Base-by-base conservation (phyloP, 2,888 invertebrate species). In the Cylloceria caligata region DNA sequence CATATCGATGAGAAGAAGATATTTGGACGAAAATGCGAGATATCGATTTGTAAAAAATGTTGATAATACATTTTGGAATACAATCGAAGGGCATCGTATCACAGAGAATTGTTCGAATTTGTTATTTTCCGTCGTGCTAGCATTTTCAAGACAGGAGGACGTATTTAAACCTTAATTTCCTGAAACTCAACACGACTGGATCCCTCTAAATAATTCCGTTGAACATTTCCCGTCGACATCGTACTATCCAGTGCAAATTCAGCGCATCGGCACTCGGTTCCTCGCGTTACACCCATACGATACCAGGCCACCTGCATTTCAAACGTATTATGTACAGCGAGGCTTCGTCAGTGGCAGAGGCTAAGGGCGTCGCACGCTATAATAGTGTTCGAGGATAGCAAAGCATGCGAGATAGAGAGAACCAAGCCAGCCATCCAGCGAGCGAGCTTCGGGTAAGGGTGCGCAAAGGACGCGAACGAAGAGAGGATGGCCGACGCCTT, bases 401-500 rank as follows among this genome's bases (percentile, higher is more conserved):
- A 47, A 67, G 42, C 49, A 57, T 6, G 52, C 21, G 19, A 68
- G 72, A 68, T 3, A 47, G 16, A 21, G 34, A 34, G 16, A n/a
- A 13, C n/a, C 42, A 45, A 3, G 45, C 45, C 16, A 60, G 19
- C 34, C 36, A 60, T 60, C 34, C 2, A 60, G 60, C 34, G 9
- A 19, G 19, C 42, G 68, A 42, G 55, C 74, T 67, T 78, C 49
- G 67, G 77, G 73, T 30, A 78, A 83, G 77, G 77, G 47, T 39
- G 60, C 57, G 81, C 60, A 73, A 84, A 42, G 79, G 79, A 75
- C 82, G 77, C 16, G 60, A 60, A 60, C 60, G 34, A 16, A 6
- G 34, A 34, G 30, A 30, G 30, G 57, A 57, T 81, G 84, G 83
- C 71, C 87, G 86, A 87, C 86, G 86, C 86, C 85, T 87, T 86